phyloP scores from a whole-genome alignment of 2,888 invertebrate genomes.

The Brenthis ino region DNA sequence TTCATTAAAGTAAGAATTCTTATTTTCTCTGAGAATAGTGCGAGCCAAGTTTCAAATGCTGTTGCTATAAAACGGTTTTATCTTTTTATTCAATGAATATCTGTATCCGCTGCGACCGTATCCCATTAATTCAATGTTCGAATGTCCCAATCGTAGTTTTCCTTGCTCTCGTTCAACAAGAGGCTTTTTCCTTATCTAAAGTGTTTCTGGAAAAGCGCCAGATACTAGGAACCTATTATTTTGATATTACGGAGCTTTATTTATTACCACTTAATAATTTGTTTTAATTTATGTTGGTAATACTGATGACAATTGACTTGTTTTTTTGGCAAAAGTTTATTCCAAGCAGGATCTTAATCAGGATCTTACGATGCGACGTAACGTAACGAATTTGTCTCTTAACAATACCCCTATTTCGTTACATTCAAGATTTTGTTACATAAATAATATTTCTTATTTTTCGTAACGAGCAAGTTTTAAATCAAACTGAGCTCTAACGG shows the following conservation, averaged over 20 bases:
- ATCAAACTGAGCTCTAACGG: too few relatives aligned
- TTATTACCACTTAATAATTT: constrained; percentile 76
- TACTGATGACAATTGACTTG: neutral
- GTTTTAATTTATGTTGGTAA: constrained; percentile 62
- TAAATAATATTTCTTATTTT: too few relatives aligned
- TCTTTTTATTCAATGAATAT: constrained; percentile 40
- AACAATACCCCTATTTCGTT: too few relatives aligned
- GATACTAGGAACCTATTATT: constrained; percentile 54
- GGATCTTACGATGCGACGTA: too few relatives aligned
- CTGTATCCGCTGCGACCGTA: constrained; percentile 40
- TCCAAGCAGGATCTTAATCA: too few relatives aligned
- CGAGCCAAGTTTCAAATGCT: constrained; percentile 36
- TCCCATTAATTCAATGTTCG: constrained; percentile 58
- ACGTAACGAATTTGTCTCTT: too few relatives aligned
- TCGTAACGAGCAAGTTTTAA: too few relatives aligned
- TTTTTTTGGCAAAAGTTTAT: too few relatives aligned
- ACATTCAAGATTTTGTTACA: too few relatives aligned
- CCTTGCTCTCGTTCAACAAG: constrained; percentile 41
- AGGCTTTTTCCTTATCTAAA: constrained; percentile 65
- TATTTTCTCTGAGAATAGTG: constrained; percentile 19
- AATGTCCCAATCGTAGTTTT: constrained; percentile 51
- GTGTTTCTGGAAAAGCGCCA: constrained; percentile 69
- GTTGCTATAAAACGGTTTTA: constrained; percentile 37
- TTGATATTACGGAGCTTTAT: constrained; percentile 56
- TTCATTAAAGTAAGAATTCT: constrained; percentile 17